Percentiles rank a stretch among this genome's conserved stretches.
Evolutionary conservation across 2,888 invertebrate species (phyloP).

Genomic region (Sphaerophoria taeniata): DNA sequence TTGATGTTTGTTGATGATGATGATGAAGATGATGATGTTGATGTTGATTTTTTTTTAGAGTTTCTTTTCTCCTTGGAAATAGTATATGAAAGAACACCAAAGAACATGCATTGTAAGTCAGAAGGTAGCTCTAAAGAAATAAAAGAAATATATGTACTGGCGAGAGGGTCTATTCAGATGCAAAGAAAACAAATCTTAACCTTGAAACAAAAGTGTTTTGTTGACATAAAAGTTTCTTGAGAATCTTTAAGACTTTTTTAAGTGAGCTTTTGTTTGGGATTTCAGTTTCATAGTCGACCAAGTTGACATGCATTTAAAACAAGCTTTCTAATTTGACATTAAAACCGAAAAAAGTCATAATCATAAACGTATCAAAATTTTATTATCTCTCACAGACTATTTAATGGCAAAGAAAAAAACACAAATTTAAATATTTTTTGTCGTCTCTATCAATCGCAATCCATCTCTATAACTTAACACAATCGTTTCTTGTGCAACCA

Average conservation of each 20-base stretch:
- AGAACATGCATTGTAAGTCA: background rate
- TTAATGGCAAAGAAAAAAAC: conserved; percentile 10
- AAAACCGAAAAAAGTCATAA: conserved; percentile 18
- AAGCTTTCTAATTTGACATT: conserved; percentile 52
- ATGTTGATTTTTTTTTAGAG: conserved; percentile 45
- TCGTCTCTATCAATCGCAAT: conserved; percentile 33
- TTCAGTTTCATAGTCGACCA: conserved; percentile 4
- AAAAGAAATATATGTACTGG: background rate
- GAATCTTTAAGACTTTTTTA: background rate
- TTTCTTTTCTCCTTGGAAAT: conserved; percentile 32
- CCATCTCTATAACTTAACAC: conserved; percentile 45
- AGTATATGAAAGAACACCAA: background rate
- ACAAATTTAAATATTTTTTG: conserved; percentile 61
- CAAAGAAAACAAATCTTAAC: conserved; percentile 48
- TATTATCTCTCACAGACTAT: conserved; percentile 17
- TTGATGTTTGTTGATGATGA: conserved; percentile 55
- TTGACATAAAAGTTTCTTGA: conserved; percentile 26
- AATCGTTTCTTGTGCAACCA: conserved; percentile 59
- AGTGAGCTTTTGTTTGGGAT: background rate
- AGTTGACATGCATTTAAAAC: conserved; percentile 5
- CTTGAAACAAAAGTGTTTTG: conserved; percentile 49
- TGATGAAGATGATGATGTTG: no score
- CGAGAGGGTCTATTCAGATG: background rate
- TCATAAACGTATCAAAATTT: conserved; percentile 37
- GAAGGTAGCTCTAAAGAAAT: background rate